These are phyloP conservation scores for Simalia tracyae DNA, from an alignment of 2,797 vertebrate species.

Conservation along the genomic window DNA sequence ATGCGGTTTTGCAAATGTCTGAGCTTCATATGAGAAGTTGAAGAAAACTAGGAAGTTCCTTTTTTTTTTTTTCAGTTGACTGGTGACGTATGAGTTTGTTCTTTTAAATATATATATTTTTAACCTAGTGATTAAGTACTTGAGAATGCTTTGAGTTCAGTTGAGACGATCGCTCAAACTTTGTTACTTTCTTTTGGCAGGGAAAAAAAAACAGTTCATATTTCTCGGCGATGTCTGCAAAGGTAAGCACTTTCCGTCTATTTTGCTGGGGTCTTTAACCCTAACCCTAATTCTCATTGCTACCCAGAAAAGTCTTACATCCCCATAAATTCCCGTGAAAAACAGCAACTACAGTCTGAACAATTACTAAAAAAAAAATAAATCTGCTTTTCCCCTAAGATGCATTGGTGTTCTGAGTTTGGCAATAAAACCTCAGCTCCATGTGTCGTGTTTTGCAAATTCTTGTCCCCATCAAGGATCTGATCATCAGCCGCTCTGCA, in stretches of 20 bases:
- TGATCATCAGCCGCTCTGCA: neutral
- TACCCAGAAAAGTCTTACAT: neutral
- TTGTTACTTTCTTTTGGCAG: conserved; percentile 20
- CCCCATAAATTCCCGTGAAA: neutral
- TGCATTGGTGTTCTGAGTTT: neutral
- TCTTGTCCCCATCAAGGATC: neutral
- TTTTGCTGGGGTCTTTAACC: neutral
- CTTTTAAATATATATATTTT: neutral
- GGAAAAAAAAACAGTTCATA: conserved; percentile 10
- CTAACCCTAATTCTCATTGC: neutral
- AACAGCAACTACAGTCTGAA: neutral
- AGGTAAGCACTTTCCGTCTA: neutral
- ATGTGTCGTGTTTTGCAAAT: neutral
- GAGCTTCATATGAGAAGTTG: conserved; percentile 17
- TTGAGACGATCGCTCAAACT: neutral
- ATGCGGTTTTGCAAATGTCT: neutral
- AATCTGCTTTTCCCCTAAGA: neutral
- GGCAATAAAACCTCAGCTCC: neutral
- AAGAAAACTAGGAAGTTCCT: conserved; percentile 15
- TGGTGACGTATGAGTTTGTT: neutral
- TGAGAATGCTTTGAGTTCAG: neutral
- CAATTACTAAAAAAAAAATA: neutral
- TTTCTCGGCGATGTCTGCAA: neutral
- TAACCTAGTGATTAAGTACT: neutral
- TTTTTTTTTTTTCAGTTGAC: neutral